Evolutionary conservation across 2,888 invertebrate genomes (phyloP).

Genomic region (Drosophila tanythrix): DNA sequence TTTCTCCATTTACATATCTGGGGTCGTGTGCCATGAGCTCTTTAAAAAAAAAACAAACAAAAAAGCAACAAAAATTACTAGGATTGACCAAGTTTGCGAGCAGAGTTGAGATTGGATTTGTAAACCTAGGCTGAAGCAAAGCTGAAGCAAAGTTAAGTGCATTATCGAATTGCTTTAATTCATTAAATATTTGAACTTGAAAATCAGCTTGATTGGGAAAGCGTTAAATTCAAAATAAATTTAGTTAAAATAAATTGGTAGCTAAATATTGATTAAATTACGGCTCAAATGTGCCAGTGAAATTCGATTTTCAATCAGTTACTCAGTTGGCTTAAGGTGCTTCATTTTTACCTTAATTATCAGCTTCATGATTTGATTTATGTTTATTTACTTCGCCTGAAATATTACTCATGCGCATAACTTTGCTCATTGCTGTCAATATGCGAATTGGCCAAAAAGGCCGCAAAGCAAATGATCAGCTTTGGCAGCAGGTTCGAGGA

Average conservation of each 20-base stretch:
- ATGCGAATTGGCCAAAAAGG: conserved; percentile 7
- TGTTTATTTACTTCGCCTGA: neutral
- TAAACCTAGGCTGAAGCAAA: conserved; percentile 3
- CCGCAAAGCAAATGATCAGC: conserved; percentile 15
- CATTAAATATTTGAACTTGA: neutral
- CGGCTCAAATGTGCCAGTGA: neutral
- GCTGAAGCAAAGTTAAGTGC: neutral
- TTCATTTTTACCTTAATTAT: neutral
- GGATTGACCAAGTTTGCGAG: conserved; percentile 6
- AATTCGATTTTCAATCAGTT: neutral
- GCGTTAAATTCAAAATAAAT: neutral
- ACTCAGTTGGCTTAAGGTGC: neutral
- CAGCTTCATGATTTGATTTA: neutral
- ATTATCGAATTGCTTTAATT: neutral
- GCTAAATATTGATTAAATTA: neutral
- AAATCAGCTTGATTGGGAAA: neutral
- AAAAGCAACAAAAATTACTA: neutral
- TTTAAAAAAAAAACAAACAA: neutral
- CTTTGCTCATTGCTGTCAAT: neutral
- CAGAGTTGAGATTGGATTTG: conserved; percentile 15
- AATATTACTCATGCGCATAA: neutral
- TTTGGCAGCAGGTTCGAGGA: conserved; percentile 28
- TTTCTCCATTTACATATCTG: conserved; percentile 41
- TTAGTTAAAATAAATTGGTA: neutral
- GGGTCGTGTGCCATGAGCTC: conserved; percentile 18